A percentile compares a stretch with the other conserved stretches of the same genome.
phyloP scores from a whole-genome alignment of 2,888 invertebrate genomes.

The Choreutis nemorana region DNA sequence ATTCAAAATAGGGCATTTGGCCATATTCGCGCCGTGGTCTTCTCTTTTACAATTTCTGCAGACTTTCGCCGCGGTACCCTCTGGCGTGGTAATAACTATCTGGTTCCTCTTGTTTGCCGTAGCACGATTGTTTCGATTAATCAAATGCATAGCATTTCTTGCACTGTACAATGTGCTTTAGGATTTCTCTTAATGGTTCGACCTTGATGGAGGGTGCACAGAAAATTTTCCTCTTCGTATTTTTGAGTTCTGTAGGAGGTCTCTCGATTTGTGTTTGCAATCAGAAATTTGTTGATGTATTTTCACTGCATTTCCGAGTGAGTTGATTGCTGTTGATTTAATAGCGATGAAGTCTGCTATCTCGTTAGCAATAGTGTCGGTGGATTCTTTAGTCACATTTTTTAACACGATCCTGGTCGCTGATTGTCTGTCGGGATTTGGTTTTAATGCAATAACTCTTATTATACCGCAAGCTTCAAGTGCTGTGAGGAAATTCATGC shows the following conservation, averaged over 20 bases:
- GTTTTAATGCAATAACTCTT: slow-evolving; percentile 9
- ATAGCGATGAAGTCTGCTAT: slow-evolving; percentile 7
- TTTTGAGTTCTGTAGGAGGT: slow-evolving; percentile 5
- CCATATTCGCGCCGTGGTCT: slow-evolving; percentile 7
- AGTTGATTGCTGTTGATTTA: slow-evolving; percentile 6
- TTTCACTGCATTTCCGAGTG: slow-evolving; percentile 6
- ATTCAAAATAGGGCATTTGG: slow-evolving; percentile 7
- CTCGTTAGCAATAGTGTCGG: slow-evolving; percentile 6
- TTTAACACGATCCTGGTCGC: slow-evolving; percentile 8
- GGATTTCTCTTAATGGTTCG: slow-evolving; percentile 6
- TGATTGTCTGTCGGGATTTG: slow-evolving; percentile 9
- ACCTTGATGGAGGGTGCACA: slow-evolving; percentile 5
- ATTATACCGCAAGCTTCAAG: slow-evolving; percentile 5
- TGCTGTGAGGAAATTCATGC: slow-evolving; percentile 2
- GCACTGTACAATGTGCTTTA: too few relatives aligned
- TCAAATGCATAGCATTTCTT: slow-evolving; percentile 6
- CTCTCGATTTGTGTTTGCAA: slow-evolving; percentile 7
- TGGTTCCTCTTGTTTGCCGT: slow-evolving; percentile 7
- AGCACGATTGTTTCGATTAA: slow-evolving; percentile 7
- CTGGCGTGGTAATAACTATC: slow-evolving; percentile 5
- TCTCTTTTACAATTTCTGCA: slow-evolving; percentile 8
- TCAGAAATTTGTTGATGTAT: slow-evolving; percentile 6
- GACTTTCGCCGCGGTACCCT: slow-evolving; percentile 6
- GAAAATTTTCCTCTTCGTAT: slow-evolving; percentile 5
- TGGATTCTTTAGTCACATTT: too few relatives aligned